Base-by-base conservation (phyloP, 2,888 invertebrate genomes). In the Sceliomorpha sp. region DNA sequence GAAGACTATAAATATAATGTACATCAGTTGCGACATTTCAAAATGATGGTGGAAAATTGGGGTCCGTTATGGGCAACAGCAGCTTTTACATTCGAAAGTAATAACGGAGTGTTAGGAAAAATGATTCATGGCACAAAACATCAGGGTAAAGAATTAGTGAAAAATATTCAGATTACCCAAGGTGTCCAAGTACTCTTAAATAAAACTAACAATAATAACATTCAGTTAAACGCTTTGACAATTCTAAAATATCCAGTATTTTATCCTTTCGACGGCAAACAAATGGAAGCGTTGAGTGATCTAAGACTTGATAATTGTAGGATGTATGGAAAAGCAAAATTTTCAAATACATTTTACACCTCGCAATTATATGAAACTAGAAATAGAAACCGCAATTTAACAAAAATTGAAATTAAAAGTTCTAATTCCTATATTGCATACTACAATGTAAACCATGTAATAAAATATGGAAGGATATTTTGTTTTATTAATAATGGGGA, bases 11-110 rank as follows among this genome's bases (percentile, higher is more conserved):
- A 75, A 17, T 78, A 75, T 32, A 77, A 77, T 55, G 20, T 69
- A 9, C 75, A 78, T 47, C 73, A 74, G 20, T 39, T 76, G 8
- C 10, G 47, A 13, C 75, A 77, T 70, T 62, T 72, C 7, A 66
- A 31, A 5, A 39, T 64, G 9, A 44, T 34, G 63, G 74, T 76
- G 9, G 58, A 62, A 56, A 36, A 68, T 29, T 78, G 77, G 75
- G 75, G 78, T 10, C 76, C 75, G 48, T 53, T 71, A 13, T 72
- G 70, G 70, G 62, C 71, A 8, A 72, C 63, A 10, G 72, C 76
- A 5, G 60, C 75, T 42, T 78, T 74, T 44, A 50, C 60, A 27
- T 78, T 72, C 39, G 74, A 78, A 62, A 72, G 59, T 56, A 66
- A 58, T 48, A 75, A 76, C 62, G 76, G 75, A 26, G 58, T 63